Evolutionary conservation across 2,797 vertebrate species (phyloP).

Genomic region (Sebastes cheni): DNA sequence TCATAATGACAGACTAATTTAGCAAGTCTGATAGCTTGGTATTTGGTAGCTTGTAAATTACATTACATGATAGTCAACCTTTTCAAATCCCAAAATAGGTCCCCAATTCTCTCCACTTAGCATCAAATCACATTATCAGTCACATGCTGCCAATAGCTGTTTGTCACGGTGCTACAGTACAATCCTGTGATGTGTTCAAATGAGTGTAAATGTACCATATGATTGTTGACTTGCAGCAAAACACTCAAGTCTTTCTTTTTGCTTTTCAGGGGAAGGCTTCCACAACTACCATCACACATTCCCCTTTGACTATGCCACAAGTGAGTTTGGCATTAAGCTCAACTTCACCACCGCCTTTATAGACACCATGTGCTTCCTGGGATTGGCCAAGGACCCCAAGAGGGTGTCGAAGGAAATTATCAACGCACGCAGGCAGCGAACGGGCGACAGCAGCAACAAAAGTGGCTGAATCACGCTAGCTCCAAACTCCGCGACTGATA

Average conservation of each 20-base stretch:
- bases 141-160: not conserved
- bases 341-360: conserved; percentile 94
- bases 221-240: not conserved
- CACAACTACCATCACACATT: conserved; percentile 98
- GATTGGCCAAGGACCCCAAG: conserved; percentile 89
- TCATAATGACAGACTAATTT: not conserved
- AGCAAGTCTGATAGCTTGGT: not conserved
- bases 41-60: not conserved
- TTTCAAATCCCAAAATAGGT: not conserved
- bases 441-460: conserved; percentile 88
- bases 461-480: conserved; percentile 83
- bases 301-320: conserved; percentile 92
- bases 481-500: conserved; percentile 1
- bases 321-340: conserved; percentile 90
- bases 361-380: conserved; percentile 89
- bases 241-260: not conserved
- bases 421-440: conserved; percentile 84
- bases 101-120: not conserved
- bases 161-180: not conserved
- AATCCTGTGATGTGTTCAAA: not conserved
- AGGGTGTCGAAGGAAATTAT: conserved; percentile 84
- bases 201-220: not conserved
- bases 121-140: conserved; percentile 10
- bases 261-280: conserved; percentile 91
- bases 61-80: not conserved